These are phyloP conservation scores for Epinephelus fuscoguttatus DNA, from an alignment of 2,113 vertebrate genomes.

Conservation along the genomic window DNA sequence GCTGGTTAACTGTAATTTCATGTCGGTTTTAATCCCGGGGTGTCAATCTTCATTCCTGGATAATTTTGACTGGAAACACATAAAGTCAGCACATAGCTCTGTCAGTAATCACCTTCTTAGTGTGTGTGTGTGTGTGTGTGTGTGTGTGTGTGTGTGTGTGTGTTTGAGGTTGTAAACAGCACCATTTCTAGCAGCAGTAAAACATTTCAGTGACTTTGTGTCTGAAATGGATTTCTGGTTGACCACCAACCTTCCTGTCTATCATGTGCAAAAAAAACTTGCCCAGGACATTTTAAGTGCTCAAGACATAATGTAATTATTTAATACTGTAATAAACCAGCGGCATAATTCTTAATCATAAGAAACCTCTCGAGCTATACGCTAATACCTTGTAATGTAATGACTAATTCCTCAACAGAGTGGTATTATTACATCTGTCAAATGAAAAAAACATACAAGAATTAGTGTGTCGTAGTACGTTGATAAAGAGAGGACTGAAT, in stretches of 20 bases:
- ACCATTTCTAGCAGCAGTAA: conserved; percentile 39
- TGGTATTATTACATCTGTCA: background rate
- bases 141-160: conserved; percentile 33
- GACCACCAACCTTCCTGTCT: conserved; percentile 29
- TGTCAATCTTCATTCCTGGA: conserved; percentile 76
- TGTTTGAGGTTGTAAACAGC: conserved; percentile 54
- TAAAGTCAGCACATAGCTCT: conserved; percentile 66
- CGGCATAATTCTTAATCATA: background rate
- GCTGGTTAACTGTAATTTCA: conserved; percentile 73
- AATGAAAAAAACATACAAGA: background rate
- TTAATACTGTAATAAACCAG: conserved; percentile 9
- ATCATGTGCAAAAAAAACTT: conserved; percentile 21
- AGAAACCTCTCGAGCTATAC: background rate
- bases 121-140: conserved; percentile 44
- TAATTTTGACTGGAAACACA: conserved; percentile 71
- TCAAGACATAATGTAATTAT: background rate
- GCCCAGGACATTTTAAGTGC: background rate
- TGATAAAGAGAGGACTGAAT: background rate
- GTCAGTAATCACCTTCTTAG: conserved; percentile 60
- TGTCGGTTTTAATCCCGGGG: conserved; percentile 72
- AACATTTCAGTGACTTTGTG: conserved; percentile 40
- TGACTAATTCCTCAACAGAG: background rate
- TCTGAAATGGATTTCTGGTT: conserved; percentile 37
- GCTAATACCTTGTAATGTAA: background rate
- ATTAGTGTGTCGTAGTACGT: background rate